These are phyloP conservation scores for Lagopus leucura DNA, from an alignment of 2,113 vertebrate species.

Conservation along the genomic window DNA sequence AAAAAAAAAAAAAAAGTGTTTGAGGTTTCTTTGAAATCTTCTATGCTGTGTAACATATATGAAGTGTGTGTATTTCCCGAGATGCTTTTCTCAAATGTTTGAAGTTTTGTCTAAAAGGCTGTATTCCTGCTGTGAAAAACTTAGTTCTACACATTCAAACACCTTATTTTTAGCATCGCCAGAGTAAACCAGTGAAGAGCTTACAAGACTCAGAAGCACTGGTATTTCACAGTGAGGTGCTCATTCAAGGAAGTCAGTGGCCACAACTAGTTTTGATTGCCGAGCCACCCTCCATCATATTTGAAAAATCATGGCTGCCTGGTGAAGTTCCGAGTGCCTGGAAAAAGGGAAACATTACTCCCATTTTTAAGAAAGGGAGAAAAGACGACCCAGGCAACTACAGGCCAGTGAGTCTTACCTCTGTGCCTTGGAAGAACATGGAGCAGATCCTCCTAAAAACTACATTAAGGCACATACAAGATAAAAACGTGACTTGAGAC, in stretches of 20 bases:
- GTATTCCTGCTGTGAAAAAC: not conserved
- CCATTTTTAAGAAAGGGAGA: too few relatives aligned
- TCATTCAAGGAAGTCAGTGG: not conserved
- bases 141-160: not conserved
- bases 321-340: too few relatives aligned
- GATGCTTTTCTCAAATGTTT: not conserved
- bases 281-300: too few relatives aligned
- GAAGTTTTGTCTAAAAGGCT: not conserved
- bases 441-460: too few relatives aligned
- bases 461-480: too few relatives aligned
- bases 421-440: too few relatives aligned
- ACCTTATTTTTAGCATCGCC: not conserved
- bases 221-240: not conserved
- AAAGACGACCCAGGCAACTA: too few relatives aligned
- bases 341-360: too few relatives aligned
- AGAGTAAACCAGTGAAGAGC: not conserved
- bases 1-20: too few relatives aligned
- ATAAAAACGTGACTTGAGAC: too few relatives aligned
- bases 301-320: too few relatives aligned
- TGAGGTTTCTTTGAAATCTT: not conserved
- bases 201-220: not conserved
- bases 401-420: too few relatives aligned
- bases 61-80: rapidly evolving
- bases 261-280: not conserved
- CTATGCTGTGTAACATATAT: rapidly evolving